Conservation (phyloP, 2,113 vertebrate species). For the Euleptes europaea region DNA sequence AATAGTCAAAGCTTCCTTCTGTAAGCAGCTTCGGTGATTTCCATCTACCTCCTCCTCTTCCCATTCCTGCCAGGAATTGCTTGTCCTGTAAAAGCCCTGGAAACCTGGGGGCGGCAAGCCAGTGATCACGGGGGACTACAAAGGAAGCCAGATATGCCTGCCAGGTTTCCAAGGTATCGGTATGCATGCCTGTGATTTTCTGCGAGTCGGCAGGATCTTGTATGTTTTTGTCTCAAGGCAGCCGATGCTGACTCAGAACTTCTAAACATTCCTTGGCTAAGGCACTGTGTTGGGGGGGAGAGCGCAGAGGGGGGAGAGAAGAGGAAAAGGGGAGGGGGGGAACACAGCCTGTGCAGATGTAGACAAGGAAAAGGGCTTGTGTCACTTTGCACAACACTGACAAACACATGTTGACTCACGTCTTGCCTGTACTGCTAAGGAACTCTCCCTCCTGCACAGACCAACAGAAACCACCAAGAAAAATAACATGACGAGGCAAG, state of each 20-base stretch:
- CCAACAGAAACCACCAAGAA: conserved; percentile 32
- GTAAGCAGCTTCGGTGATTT: background rate
- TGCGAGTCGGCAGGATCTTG: conserved; percentile 37
- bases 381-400: conserved; percentile 69
- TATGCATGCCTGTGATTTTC: conserved; percentile 12
- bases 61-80: conserved; percentile 52
- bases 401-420: conserved; percentile 59
- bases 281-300: background rate
- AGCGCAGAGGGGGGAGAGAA: background rate
- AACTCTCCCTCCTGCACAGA: conserved; percentile 31
- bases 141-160: conserved; percentile 25
- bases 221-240: conserved; percentile 57
- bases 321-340: background rate
- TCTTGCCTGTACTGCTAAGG: conserved; percentile 39
- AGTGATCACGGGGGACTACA: conserved; percentile 40
- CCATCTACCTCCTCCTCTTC: conserved; percentile 34
- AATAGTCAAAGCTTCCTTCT: background rate
- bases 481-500: background rate
- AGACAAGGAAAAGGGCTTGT: conserved; percentile 25
- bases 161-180: conserved; percentile 54
- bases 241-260: conserved; percentile 70
- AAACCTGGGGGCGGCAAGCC: conserved; percentile 24
- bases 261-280: conserved; percentile 57
- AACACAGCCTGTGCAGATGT: conserved; percentile 40
- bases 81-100: conserved; percentile 26